Percentiles rank a stretch among this genome's conserved stretches.
Conservation (phyloP, 92 coral and sea anemone genomes). For the Muricea muricata region DNA sequence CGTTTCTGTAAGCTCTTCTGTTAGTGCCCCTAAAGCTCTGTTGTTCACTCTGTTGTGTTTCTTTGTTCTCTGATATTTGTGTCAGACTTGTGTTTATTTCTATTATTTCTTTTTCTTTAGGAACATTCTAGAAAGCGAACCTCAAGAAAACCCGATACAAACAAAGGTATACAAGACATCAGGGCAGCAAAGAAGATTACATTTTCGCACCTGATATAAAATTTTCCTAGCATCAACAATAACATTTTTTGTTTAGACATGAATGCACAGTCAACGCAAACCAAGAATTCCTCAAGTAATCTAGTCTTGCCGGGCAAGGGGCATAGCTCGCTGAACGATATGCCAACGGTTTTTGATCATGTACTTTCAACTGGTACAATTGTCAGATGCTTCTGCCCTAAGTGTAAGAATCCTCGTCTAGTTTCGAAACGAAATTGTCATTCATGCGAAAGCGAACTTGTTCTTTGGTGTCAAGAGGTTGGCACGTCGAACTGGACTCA, state of each 20-base stretch:
- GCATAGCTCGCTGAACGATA: background rate
- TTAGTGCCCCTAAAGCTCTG: too few relatives aligned
- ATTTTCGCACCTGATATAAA: too few relatives aligned
- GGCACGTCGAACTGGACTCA: background rate
- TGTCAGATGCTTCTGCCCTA: conserved; percentile 13
- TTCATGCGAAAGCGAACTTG: background rate
- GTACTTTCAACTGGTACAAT: background rate
- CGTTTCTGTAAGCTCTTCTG: too few relatives aligned
- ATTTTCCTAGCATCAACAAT: too few relatives aligned
- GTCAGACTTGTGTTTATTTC: too few relatives aligned
- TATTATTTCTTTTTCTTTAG: too few relatives aligned
- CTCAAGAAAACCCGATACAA: background rate
- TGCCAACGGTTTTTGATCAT: conserved; percentile 1
- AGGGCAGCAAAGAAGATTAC: too few relatives aligned
- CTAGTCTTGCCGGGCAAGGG: background rate
- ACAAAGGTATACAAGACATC: too few relatives aligned
- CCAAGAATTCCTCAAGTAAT: background rate
- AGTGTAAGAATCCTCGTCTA: background rate
- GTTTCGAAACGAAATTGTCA: background rate
- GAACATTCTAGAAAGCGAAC: background rate
- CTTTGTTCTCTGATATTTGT: too few relatives aligned
- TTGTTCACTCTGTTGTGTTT: too few relatives aligned
- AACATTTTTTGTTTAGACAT: background rate
- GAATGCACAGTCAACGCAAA: background rate
- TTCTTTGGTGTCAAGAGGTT: background rate